A percentile compares a stretch with the other conserved stretches of the same genome.
Evolutionary conservation across 2,797 vertebrate species (phyloP).

Genomic region (Tiaroga cobitis): DNA sequence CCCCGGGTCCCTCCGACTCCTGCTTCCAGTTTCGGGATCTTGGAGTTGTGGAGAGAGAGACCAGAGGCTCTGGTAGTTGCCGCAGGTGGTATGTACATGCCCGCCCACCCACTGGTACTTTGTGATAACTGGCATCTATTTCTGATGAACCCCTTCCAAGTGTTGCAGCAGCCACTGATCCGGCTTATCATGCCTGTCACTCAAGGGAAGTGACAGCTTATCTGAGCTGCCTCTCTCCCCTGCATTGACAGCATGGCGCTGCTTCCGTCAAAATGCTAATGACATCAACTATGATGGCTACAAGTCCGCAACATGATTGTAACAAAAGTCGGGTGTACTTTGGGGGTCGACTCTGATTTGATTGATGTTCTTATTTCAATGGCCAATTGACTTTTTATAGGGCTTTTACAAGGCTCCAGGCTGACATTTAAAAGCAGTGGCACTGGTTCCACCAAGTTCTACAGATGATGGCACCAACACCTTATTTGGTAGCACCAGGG

Average conservation of each 20-base stretch:
- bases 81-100: constrained; percentile 39
- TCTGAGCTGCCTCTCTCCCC: constrained; percentile 37
- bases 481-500: background rate
- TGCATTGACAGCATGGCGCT: constrained; percentile 65
- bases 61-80: constrained; percentile 44
- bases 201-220: constrained; percentile 69
- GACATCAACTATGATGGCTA: constrained; percentile 69
- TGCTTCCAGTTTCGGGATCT: constrained; percentile 46
- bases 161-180: constrained; percentile 64
- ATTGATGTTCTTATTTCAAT: constrained; percentile 35
- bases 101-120: constrained; percentile 49
- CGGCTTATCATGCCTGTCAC: constrained; percentile 73
- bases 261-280: constrained; percentile 72
- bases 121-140: constrained; percentile 64
- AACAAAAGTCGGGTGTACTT: constrained; percentile 57
- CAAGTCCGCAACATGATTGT: constrained; percentile 60
- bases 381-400: background rate
- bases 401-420: background rate
- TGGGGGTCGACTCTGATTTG: constrained; percentile 43
- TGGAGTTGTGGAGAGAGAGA: constrained; percentile 47
- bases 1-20: constrained; percentile 27
- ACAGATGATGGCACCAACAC: background rate
- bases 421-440: background rate
- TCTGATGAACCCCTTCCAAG: constrained; percentile 57
- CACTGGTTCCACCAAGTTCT: background rate